Percentiles rank a stretch among this genome's conserved stretches.
Evolutionary conservation across 1,140 invertebrate genomes (phyloP).

Genomic region (Rhopalosiphum padi): DNA sequence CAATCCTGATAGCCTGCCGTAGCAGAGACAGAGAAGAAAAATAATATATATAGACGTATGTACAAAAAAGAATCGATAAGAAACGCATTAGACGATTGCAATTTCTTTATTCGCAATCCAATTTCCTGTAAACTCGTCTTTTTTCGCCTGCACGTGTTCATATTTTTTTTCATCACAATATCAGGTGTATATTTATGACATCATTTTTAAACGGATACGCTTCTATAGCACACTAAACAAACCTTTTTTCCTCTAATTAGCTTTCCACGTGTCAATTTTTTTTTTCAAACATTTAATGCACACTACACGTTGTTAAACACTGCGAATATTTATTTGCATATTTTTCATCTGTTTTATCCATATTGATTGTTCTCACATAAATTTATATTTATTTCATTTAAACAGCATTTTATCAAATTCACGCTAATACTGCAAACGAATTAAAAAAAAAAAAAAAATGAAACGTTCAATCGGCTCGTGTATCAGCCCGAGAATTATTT

Average conservation of each 20-base stretch:
- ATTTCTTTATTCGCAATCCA: constrained; percentile 2
- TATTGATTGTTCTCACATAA: neutral
- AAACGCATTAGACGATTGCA: constrained; percentile 2
- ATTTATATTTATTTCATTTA: neutral
- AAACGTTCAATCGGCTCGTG: neutral
- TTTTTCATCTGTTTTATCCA: neutral
- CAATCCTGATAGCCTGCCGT: neutral
- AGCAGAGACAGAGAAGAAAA: neutral
- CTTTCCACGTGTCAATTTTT: constrained; percentile 5
- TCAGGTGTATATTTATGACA: neutral
- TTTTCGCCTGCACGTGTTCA: neutral
- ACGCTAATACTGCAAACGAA: neutral
- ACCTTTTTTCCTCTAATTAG: neutral
- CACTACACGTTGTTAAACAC: neutral
- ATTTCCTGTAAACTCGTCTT: constrained; percentile 4
- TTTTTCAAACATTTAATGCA: neutral
- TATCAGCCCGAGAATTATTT: neutral
- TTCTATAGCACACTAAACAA: neutral
- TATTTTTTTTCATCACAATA: neutral
- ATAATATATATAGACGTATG: neutral
- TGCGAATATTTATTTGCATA: neutral
- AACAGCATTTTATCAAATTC: neutral
- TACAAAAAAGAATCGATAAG: neutral
- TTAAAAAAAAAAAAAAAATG: neutral
- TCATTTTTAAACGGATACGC: neutral